Evolutionary conservation across 1,140 invertebrate genomes (phyloP).

Genomic region (Probaryconus sp.): DNA sequence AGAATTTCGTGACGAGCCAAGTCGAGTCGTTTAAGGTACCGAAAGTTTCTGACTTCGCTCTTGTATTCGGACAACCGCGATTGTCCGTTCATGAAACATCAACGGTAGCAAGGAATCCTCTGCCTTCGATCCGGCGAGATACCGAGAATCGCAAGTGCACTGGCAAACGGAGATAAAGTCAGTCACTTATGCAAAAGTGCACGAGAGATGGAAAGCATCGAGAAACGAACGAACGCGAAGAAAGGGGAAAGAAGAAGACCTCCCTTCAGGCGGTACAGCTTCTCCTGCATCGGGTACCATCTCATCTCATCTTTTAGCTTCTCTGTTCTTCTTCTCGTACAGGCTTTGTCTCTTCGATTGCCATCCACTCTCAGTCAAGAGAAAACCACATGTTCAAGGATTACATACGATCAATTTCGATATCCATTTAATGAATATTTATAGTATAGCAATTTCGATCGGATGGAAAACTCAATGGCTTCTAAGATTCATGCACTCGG

Average conservation of each 20-base stretch:
- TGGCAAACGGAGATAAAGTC: neutral
- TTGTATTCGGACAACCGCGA: constrained; percentile 11
- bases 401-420: constrained; percentile 54
- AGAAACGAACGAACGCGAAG: constrained; percentile 37
- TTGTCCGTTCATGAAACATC: constrained; percentile 40
- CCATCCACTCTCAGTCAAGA: constrained; percentile 37
- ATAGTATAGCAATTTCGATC: constrained; percentile 36
- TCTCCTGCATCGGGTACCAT: constrained; percentile 69
- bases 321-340: constrained; percentile 49
- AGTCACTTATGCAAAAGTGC: neutral
- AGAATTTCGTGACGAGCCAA: constrained; percentile 32
- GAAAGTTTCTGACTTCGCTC: constrained; percentile 32
- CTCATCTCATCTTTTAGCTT: constrained; percentile 54
- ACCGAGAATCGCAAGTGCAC: constrained; percentile 27
- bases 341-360: constrained; percentile 52
- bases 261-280: constrained; percentile 76
- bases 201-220: constrained; percentile 23
- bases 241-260: constrained; percentile 46
- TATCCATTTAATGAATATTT: constrained; percentile 50
- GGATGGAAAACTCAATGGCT: constrained; percentile 30
- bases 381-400: constrained; percentile 55
- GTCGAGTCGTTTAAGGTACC: constrained; percentile 9
- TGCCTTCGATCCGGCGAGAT: constrained; percentile 16
- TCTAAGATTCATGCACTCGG: no score
- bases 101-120: constrained; percentile 30